Percentiles rank a stretch among this genome's conserved stretches.
phyloP scores from a whole-genome alignment of 92 coral and sea anemone genomes.

The Porites cylindrica region DNA sequence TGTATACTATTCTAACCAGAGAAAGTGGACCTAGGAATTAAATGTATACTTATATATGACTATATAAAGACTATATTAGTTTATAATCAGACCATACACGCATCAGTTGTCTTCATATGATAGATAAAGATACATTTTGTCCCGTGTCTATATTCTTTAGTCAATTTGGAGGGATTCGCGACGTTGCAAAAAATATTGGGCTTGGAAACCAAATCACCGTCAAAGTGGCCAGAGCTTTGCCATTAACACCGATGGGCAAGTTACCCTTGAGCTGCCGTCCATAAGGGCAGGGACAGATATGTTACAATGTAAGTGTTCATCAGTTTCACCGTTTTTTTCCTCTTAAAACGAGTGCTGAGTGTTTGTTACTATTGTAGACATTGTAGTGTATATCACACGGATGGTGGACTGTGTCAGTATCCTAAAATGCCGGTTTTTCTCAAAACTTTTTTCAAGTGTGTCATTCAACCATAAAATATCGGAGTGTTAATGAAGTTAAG shows the following conservation, averaged over 20 bases:
- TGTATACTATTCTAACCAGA: too few species aligned
- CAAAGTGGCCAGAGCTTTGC: conserved; percentile 67
- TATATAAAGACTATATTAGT: too few species aligned
- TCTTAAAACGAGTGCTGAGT: conserved; percentile 10
- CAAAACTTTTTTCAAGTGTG: too few species aligned
- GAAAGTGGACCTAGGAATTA: too few species aligned
- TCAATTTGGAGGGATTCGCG: conserved; percentile 64
- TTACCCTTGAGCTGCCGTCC: conserved; percentile 54
- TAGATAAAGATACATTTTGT: conserved; percentile 10
- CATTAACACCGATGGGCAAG: conserved; percentile 62
- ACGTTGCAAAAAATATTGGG: conserved; percentile 59
- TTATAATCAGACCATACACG: too few species aligned
- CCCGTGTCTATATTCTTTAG: conserved; percentile 19
- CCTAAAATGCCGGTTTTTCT: too few species aligned
- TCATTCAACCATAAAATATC: too few species aligned
- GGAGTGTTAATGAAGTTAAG: too few species aligned
- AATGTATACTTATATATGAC: too few species aligned
- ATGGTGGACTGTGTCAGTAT: too few species aligned
- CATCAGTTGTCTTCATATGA: too few species aligned
- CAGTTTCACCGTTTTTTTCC: background rate
- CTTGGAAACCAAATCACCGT: conserved; percentile 43
- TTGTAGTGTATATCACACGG: too few species aligned
- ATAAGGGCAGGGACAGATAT: conserved; percentile 49
- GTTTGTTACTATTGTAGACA: background rate
- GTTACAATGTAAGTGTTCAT: conserved; percentile 61